These are phyloP conservation scores for Cotesia vestalis DNA, from an alignment of 1,140 invertebrate species.

Conservation along the genomic window DNA sequence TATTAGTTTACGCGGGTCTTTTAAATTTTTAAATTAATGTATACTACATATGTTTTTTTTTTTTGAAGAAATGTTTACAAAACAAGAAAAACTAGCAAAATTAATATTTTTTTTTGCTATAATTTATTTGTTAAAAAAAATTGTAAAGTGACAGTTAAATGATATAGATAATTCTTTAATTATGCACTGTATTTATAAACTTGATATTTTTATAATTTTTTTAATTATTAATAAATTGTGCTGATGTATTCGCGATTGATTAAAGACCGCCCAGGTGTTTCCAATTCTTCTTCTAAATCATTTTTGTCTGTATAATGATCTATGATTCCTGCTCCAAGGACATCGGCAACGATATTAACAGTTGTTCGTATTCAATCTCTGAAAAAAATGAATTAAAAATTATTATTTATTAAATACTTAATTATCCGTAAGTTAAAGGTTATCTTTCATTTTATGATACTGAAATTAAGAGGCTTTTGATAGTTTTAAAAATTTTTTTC, in stretches of 20 bases:
- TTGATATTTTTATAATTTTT: background rate
- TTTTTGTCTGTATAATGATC: conserved; percentile 65
- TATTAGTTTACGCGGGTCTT: background rate
- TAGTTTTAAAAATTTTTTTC: conserved; percentile 7
- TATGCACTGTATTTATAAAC: no score
- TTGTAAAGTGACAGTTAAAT: no score
- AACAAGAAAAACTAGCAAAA: no score
- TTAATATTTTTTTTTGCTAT: no score
- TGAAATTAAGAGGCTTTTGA: no score
- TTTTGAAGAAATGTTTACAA: no score
- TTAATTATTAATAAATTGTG: background rate
- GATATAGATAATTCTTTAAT: no score
- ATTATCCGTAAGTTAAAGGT: no score
- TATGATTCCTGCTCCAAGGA: conserved; percentile 80
- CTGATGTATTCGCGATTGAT: background rate
- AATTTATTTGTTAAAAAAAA: no score
- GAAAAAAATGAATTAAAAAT: conserved; percentile 10
- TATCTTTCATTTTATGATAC: no score
- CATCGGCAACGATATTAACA: conserved; percentile 82
- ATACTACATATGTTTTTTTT: no score
- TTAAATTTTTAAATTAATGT: background rate
- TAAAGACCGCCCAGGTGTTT: conserved; percentile 4
- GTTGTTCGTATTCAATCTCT: conserved; percentile 74
- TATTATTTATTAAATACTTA: no score
- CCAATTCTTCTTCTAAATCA: conserved; percentile 12